Evolutionary conservation across 1,140 invertebrate genomes (phyloP), one percentile per base, ranked within the genome.

Genomic region (Physella acuta): DNA sequence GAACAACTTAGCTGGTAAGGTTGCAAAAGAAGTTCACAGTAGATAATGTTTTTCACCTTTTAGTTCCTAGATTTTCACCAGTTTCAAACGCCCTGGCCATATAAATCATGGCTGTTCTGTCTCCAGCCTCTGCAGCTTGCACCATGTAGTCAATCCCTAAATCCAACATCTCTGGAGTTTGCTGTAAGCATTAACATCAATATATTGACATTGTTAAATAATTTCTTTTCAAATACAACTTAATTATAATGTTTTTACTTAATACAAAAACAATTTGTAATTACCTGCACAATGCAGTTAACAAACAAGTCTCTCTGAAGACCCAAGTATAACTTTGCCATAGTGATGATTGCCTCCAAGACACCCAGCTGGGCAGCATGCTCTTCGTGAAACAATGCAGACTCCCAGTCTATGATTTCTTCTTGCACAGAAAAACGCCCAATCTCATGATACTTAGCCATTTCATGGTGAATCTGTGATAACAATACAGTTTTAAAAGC

Each of bases 361-460:
- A 86, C 82, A 2, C 87, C 87, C 68, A 88, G 86, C 56, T 86
- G 82, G 28, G 88, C 87, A 16, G 88, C 87, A 72, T 86, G 83
- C 64, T 85, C 80, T 63, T 89, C 82, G 75, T 89, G 88, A 73
- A 84, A 89, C 11, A 89, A 72, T 16, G 87, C 88, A 26, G 87
- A 83, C 30, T 86, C 82, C 77, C 83, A 82, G 74, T 89, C 88
- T 73, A 88, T 70, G n/a, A 73, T 72, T 44, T 73, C 68, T 16
- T 76, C 76, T 33, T 73, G 68, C 17, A 76, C 63, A 37, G 75
- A 70, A 76, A 89, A 89, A 30, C 88, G 81, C 28, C 88, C 87
- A 1, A 87, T 67, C 78, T 89, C 88, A 74, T 89, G 87, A 76
- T 89, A 89, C 70, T 87, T 87, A 16, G 87, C 86, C 73, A 89